phyloP scores from a whole-genome alignment of 2,888 invertebrate genomes.

The Diplazon laetatorius region DNA sequence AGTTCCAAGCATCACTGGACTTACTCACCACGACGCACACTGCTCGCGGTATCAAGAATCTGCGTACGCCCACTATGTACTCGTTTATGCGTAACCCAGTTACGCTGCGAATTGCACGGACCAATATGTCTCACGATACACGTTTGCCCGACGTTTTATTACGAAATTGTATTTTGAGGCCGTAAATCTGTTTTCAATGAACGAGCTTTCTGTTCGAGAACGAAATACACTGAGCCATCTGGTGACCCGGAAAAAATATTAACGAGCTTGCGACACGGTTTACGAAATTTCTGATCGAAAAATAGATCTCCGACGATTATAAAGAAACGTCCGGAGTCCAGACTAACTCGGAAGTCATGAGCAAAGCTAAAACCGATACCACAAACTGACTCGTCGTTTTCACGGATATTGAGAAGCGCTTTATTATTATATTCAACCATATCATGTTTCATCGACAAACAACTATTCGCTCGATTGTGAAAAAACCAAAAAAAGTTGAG shows the following conservation, averaged over 20 bases:
- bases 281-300: conserved; percentile 14
- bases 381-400: background rate
- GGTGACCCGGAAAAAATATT: background rate
- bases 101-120: background rate
- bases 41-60: background rate
- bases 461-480: background rate
- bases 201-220: background rate
- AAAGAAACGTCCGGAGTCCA: conserved; percentile 6
- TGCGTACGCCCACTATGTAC: conserved; percentile 14
- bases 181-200: background rate
- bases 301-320: conserved; percentile 21
- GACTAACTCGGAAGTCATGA: conserved; percentile 43
- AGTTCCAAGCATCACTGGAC: no score
- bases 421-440: background rate
- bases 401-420: conserved; percentile 7
- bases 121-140: conserved; percentile 5
- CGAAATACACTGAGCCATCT: background rate
- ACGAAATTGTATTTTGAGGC: background rate
- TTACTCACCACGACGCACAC: background rate
- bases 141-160: background rate
- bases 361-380: conserved; percentile 44
- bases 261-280: background rate
- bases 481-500: background rate
- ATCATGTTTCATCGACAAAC: conserved; percentile 3
- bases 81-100: background rate